Conservation (phyloP, 1,140 invertebrate genomes). For the Polypedilum pembai region DNA sequence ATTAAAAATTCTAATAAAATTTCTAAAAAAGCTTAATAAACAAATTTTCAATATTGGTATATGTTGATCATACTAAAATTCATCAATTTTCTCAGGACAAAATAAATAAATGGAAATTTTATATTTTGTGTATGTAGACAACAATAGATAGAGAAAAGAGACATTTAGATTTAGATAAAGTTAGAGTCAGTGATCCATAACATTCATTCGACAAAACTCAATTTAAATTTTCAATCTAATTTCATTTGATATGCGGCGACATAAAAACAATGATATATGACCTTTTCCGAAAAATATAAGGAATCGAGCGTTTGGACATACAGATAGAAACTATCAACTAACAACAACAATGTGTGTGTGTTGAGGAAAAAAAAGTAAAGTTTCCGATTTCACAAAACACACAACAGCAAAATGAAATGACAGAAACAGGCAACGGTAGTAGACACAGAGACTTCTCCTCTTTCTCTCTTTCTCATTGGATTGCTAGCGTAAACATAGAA, state of each 20-base stretch:
- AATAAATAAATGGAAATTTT: slow-evolving; percentile 7
- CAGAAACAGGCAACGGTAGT: neutral
- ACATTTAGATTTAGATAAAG: neutral
- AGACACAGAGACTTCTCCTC: neutral
- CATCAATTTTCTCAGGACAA: neutral
- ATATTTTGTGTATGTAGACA: neutral
- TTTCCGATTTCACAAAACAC: slow-evolving; percentile 3
- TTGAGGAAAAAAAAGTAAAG: neutral
- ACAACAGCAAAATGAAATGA: neutral
- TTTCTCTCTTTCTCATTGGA: neutral
- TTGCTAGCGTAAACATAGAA: neutral
- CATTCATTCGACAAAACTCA: slow-evolving; percentile 12
- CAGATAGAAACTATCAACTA: too few species aligned
- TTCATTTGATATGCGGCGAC: slow-evolving; percentile 16
- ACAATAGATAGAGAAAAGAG: neutral
- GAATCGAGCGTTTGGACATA: neutral
- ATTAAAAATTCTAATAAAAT: too few species aligned
- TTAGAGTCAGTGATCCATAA: neutral
- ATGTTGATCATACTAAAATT: too few species aligned
- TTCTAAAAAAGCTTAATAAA: too few species aligned
- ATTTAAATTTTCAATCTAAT: slow-evolving; percentile 20
- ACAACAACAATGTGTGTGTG: too few species aligned
- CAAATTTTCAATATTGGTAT: too few species aligned
- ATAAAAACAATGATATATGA: slow-evolving; percentile 19
- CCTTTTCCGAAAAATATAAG: neutral